phyloP scores from a whole-genome alignment of 2,797 vertebrate genomes.

The Rhabdophis nuchalis region DNA sequence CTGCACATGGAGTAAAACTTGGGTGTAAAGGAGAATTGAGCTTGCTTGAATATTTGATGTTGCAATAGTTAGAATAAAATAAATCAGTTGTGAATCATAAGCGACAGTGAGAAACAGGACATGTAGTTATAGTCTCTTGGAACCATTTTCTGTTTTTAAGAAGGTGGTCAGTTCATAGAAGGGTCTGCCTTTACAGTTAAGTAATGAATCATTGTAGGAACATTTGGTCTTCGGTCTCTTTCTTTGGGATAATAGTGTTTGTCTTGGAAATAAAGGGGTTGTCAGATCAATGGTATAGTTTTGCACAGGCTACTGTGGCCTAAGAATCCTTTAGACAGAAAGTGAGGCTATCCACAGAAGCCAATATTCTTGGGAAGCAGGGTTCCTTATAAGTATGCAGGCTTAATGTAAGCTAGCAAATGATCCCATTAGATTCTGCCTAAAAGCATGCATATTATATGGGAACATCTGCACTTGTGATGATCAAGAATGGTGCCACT shows the following conservation, averaged over 20 bases:
- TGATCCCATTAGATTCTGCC: not conserved
- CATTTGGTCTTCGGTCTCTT: not conserved
- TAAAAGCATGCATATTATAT: not conserved
- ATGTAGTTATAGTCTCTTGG: not conserved
- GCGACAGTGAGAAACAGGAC: not conserved
- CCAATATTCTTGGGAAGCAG: not conserved
- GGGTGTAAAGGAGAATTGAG: not conserved
- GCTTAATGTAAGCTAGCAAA: not conserved
- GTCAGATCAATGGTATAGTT: not conserved
- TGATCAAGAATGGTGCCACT: not conserved
- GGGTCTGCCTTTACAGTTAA: constrained; percentile 4
- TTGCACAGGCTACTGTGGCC: not conserved
- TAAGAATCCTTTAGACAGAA: not conserved
- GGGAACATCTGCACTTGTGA: not conserved
- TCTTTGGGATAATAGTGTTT: not conserved
- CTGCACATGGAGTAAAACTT: constrained; percentile 26
- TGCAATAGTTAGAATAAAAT: not conserved
- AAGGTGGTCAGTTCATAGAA: not conserved
- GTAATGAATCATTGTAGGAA: not conserved
- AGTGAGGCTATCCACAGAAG: not conserved
- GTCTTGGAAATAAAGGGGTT: not conserved
- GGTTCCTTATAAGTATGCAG: not conserved
- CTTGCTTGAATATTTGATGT: constrained; percentile 7
- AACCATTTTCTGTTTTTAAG: not conserved
- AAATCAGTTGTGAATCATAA: rapidly evolving